These are phyloP conservation scores for Notodonta ziczac DNA, from an alignment of 2,888 invertebrate genomes.

Conservation along the genomic window DNA sequence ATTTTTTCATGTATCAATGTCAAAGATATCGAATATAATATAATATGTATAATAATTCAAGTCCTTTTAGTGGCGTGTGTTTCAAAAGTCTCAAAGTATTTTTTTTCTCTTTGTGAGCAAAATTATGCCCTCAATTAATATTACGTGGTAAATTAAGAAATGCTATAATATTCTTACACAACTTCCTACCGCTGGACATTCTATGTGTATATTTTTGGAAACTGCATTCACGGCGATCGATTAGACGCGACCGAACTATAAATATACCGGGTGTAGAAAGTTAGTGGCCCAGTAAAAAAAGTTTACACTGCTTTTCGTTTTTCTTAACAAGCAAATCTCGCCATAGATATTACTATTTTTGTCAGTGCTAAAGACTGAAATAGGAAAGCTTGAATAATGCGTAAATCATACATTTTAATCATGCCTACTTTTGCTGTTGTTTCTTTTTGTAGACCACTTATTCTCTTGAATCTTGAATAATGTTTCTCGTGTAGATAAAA, in stretches of 20 bases:
- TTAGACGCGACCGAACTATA: conserved; percentile 48
- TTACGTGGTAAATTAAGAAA: background rate
- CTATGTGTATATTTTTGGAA: conserved; percentile 47
- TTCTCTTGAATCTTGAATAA: too few species aligned
- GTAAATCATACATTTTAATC: conserved; percentile 28
- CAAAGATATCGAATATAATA: too few species aligned
- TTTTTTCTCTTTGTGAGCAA: too few species aligned
- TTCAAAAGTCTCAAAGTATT: too few species aligned
- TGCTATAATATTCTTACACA: conserved; percentile 2
- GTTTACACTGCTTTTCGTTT: conserved; percentile 19
- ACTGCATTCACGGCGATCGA: conserved; percentile 61
- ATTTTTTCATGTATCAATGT: too few species aligned
- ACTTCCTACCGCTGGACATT: conserved; percentile 17
- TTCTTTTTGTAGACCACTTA: too few species aligned
- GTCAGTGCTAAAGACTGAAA: background rate
- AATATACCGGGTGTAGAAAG: conserved; percentile 40
- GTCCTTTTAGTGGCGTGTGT: too few species aligned
- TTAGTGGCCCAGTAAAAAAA: conserved; percentile 48
- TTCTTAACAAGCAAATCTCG: conserved; percentile 15
- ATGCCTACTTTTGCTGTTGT: background rate
- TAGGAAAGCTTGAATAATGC: conserved; percentile 17
- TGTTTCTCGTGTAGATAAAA: too few species aligned
- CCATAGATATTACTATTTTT: background rate
- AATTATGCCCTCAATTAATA: too few species aligned
- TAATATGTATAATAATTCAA: too few species aligned